phyloP scores from a whole-genome alignment of 2,113 vertebrate species.

The Platysternon megacephalum region DNA sequence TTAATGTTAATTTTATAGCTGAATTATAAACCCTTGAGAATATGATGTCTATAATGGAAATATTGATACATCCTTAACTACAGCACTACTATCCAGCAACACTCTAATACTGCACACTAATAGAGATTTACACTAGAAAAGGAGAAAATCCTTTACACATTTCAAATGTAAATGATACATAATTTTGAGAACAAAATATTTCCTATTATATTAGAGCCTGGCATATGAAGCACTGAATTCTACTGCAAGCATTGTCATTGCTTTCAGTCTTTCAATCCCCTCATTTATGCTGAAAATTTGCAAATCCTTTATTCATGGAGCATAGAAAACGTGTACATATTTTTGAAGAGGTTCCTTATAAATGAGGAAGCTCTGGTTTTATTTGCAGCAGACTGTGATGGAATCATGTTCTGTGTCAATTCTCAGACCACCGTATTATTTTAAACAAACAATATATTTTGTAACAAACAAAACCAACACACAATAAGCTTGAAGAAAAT shows the following conservation, averaged over 20 bases:
- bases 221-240: not conserved
- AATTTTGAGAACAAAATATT: constrained; percentile 5
- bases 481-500: not conserved
- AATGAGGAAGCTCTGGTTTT: constrained; percentile 1
- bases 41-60: constrained; percentile 20
- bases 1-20: constrained; percentile 1
- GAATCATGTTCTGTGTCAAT: constrained; percentile 27
- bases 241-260: not conserved
- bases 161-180: constrained; percentile 13
- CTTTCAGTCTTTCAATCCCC: not conserved
- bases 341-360: constrained; percentile 45
- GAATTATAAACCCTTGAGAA: constrained; percentile 26
- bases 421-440: not conserved
- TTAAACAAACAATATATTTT: not conserved
- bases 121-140: constrained; percentile 23
- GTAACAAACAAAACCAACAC: not conserved
- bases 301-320: constrained; percentile 22
- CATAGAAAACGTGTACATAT: constrained; percentile 41
- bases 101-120: not conserved
- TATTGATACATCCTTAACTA: constrained; percentile 30
- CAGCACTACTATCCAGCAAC: not conserved
- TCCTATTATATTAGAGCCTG: not conserved
- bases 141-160: constrained; percentile 20
- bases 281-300: constrained; percentile 42
- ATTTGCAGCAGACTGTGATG: constrained; percentile 19